Evolutionary conservation across 2,113 vertebrate species (phyloP), one percentile per base, ranked within the genome.

Genomic region (Electrona antarctica): DNA sequence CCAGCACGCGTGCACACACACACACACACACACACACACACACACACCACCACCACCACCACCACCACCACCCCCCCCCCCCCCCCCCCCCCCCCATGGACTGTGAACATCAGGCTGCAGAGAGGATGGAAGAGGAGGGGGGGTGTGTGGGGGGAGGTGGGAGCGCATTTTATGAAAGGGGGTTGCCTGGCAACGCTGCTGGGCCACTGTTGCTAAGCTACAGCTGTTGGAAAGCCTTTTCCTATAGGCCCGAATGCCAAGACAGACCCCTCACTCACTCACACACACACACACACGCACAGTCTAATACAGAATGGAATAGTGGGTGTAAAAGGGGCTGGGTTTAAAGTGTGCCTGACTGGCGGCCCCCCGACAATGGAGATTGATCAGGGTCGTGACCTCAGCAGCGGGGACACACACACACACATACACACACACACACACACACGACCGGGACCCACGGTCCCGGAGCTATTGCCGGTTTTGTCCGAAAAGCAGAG

Each of bases 121-220:
- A 7, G 11, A 7, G 14, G 61, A 10, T 4, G 64, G 48, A 46
- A 2, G 51, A 45, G 50, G 11, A 50, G 14, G 33, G 82, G 89
- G 90, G 66, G 91, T 88, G 92, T 91, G 83, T 91, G 9, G 8
- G 50, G 52, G 92, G 90, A 77, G 90, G 69, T 64, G 41, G 33
- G 90, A 84, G 90, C 56, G 93, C 93, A 93, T 92, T 95, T 93
- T 87, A 85, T 89, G 92, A 87, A 85, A 88, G 91, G 76, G 71
- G 80, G 93, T 92, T 96, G 94, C 94, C 90, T 93, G 93, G 96
- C 96, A 97, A 97, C 95, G 58, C 71, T 87, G 90, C 87, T 86
- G 80, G 81, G 89, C 86, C 82, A 89, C 88, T 86, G 95, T 98
- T 97, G 96, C 97, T 96, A 97, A 93, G 97, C 93, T 95, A 93